These are phyloP conservation scores for Bombus confusus DNA, from an alignment of 1,140 invertebrate species.

Conservation along the genomic window DNA sequence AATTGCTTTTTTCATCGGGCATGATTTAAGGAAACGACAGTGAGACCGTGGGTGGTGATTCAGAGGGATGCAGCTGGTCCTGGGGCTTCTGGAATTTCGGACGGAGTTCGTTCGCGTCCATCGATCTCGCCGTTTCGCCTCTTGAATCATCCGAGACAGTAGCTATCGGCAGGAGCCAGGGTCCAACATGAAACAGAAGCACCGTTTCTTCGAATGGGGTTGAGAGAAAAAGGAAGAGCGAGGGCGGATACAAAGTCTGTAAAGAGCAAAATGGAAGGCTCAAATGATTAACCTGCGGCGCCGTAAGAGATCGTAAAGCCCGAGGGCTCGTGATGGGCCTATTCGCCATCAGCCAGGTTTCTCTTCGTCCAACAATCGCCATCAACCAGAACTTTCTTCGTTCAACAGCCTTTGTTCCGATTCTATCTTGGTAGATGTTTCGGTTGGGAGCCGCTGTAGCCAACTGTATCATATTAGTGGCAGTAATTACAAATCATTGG, in stretches of 20 bases:
- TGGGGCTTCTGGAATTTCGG: conserved; percentile 56
- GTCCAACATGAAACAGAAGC: conserved; percentile 42
- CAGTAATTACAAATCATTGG: conserved; percentile 75
- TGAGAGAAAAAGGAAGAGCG: not conserved
- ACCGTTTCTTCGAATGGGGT: conserved; percentile 9
- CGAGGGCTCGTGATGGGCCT: conserved; percentile 46
- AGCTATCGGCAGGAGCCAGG: conserved; percentile 47
- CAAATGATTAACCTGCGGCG: conserved; percentile 73
- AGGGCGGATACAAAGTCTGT: conserved; percentile 25
- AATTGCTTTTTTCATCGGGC: conserved; percentile 33
- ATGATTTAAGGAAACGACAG: conserved; percentile 62
- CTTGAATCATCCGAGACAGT: conserved; percentile 52
- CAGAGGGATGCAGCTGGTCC: conserved; percentile 24
- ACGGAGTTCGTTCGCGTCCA: conserved; percentile 11
- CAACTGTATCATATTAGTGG: conserved; percentile 66
- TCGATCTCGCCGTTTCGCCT: conserved; percentile 48
- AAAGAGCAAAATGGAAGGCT: conserved; percentile 53
- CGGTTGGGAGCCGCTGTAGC: conserved; percentile 55
- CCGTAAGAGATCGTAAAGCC: conserved; percentile 73
- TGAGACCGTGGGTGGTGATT: conserved; percentile 52
- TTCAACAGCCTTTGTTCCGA: conserved; percentile 51
- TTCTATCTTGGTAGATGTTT: conserved; percentile 22
- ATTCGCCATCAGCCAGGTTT: conserved; percentile 22
- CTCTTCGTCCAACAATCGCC: conserved; percentile 9
- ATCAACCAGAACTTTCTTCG: not conserved